Percentiles rank a stretch among this genome's conserved stretches.
These are phyloP conservation scores for Pyrochroa serraticornis DNA, from an alignment of 2,888 invertebrate species.

Conservation along the genomic window DNA sequence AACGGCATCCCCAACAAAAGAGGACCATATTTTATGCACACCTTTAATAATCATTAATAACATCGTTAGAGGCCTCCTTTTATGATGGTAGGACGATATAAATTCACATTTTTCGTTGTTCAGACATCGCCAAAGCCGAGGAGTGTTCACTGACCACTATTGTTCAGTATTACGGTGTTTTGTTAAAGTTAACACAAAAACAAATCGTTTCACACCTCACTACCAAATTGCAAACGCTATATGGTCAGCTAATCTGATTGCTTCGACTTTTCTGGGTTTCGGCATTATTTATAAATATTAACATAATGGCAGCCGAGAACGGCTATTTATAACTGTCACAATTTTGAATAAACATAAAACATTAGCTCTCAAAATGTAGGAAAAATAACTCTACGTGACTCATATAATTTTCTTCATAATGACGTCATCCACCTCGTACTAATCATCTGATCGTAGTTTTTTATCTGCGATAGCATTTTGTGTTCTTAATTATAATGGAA, in stretches of 20 bases:
- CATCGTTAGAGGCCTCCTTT: conserved; percentile 18
- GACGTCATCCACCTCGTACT: conserved; percentile 17
- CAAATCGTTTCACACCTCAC: no score
- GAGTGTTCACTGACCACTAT: no score
- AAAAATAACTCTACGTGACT: conserved; percentile 26
- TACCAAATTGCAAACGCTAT: no score
- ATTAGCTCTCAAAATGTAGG: conserved; percentile 8
- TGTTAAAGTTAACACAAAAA: no score
- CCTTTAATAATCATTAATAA: conserved; percentile 21
- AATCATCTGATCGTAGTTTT: conserved; percentile 14
- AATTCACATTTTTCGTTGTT: no score
- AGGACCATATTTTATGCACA: conserved; percentile 16
- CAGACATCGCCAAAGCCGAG: no score
- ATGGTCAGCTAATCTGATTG: no score
- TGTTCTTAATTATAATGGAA: conserved; percentile 20
- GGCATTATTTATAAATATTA: background rate
- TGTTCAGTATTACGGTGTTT: no score
- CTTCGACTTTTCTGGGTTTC: no score
- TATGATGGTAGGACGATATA: background rate
- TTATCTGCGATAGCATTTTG: conserved; percentile 9
- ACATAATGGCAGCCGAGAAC: conserved; percentile 15
- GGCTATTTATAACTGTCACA: conserved; percentile 19
- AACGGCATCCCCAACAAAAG: conserved; percentile 19
- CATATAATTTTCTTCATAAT: conserved; percentile 16
- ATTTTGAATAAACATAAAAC: conserved; percentile 19